A percentile compares a stretch with the other conserved stretches of the same genome.
Evolutionary conservation across 2,797 vertebrate species (phyloP).

Genomic region (Adrianichthys oophorus): DNA sequence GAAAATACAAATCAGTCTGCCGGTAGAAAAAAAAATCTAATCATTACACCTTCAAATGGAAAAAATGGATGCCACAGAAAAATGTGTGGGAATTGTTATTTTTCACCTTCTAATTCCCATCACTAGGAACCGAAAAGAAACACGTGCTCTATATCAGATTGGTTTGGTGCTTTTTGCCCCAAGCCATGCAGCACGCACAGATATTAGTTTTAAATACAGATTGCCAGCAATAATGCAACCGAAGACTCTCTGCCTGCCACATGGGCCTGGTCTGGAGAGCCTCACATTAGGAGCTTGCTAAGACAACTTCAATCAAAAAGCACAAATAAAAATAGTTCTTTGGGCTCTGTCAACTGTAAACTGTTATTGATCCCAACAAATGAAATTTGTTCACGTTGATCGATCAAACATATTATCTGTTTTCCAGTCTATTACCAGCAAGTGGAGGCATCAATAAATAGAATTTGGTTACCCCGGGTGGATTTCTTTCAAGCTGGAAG

Average conservation of each 20-base stretch:
- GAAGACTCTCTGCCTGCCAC: conserved; percentile 78
- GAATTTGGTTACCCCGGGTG: conserved; percentile 81
- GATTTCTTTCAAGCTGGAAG: conserved; percentile 73
- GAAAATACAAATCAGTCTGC: conserved; percentile 78
- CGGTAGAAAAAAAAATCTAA: conserved; percentile 74
- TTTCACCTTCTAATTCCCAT: conserved; percentile 84
- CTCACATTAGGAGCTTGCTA: conserved; percentile 72
- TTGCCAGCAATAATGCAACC: conserved; percentile 82
- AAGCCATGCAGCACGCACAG: conserved; percentile 78
- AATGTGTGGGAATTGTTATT: conserved; percentile 80
- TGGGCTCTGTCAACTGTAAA: conserved; percentile 95
- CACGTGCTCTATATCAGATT: conserved; percentile 81
- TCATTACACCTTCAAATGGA: conserved; percentile 78
- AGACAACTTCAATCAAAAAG: conserved; percentile 92
- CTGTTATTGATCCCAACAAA: conserved; percentile 99
- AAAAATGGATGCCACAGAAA: conserved; percentile 75
- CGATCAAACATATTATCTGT: conserved; percentile 99
- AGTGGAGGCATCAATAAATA: conserved; percentile 91
- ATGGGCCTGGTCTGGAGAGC: conserved; percentile 74
- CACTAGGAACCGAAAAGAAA: conserved; percentile 78
- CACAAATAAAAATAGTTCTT: conserved; percentile 92
- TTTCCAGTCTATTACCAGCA: conserved; percentile 95
- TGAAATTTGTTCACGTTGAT: conserved; percentile 99
- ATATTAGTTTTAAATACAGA: conserved; percentile 94
- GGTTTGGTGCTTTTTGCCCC: conserved; percentile 82